A percentile compares a stretch with the other conserved stretches of the same genome.
These are phyloP conservation scores for Glyptemys insculpta DNA, from an alignment of 2,797 vertebrate species.

Conservation along the genomic window DNA sequence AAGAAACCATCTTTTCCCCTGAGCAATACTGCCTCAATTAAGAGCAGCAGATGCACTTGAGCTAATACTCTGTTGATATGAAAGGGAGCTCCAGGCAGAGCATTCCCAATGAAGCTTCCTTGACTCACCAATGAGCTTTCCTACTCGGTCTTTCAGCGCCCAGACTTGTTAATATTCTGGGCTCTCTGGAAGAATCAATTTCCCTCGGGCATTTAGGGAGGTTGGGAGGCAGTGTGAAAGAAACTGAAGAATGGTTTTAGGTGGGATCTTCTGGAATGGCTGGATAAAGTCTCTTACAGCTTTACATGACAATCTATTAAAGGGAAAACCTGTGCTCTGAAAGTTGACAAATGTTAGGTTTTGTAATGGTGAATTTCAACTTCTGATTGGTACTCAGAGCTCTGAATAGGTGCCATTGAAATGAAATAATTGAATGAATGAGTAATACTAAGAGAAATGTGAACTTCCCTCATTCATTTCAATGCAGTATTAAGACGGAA, in stretches of 20 bases:
- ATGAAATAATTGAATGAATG: constrained; percentile 44
- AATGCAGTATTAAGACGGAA: neutral
- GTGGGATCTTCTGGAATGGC: neutral
- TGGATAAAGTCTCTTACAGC: neutral
- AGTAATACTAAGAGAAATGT: neutral
- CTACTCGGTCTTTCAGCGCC: neutral
- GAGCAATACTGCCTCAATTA: neutral
- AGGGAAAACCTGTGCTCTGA: neutral
- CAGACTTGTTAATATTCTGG: too few relatives aligned
- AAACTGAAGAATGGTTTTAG: neutral
- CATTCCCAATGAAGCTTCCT: neutral
- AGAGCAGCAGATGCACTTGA: neutral
- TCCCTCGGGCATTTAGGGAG: too few relatives aligned
- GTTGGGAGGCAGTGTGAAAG: too few relatives aligned
- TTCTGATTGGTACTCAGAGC: constrained; percentile 26
- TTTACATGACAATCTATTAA: neutral
- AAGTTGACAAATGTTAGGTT: constrained; percentile 19
- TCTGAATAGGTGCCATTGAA: constrained; percentile 8
- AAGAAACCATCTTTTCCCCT: neutral
- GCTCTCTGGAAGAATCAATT: too few relatives aligned
- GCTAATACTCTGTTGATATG: neutral
- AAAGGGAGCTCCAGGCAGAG: neutral
- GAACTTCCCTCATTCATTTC: neutral
- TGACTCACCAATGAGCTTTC: neutral
- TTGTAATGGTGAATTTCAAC: neutral